A percentile compares a stretch with the other conserved stretches of the same genome.
Conservation (phyloP, 30 jellyfish, hydroid and myxozoan genomes). For the Hydra vulgaris region DNA sequence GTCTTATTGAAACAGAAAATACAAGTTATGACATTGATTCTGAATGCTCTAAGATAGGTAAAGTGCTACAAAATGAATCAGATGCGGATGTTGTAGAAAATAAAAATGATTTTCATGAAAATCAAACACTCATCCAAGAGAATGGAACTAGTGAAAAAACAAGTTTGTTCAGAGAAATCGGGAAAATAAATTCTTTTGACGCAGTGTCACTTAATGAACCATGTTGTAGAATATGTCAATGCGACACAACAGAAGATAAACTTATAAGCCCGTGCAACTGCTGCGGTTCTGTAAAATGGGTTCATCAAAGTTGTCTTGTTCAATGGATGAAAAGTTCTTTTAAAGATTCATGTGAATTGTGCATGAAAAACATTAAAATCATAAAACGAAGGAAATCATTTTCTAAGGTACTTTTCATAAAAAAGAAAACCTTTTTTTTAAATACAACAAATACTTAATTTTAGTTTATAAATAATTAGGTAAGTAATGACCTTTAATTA, state of each 20-base stretch:
- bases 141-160: not conserved
- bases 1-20: not conserved
- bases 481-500: too few relatives aligned
- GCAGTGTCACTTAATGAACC: conserved; percentile 22
- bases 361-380: conserved; percentile 27
- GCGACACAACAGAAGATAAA: conserved; percentile 41
- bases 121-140: not conserved
- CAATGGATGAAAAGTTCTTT: conserved; percentile 55
- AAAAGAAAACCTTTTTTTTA: too few relatives aligned
- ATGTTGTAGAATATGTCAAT: conserved; percentile 53
- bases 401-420: conserved; percentile 29
- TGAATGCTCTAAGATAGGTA: too few relatives aligned
- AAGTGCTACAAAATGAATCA: not conserved
- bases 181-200: not conserved
- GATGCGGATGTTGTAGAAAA: not conserved
- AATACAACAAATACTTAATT: too few relatives aligned
- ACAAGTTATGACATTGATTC: too few relatives aligned
- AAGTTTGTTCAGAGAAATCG: not conserved
- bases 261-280: conserved; percentile 61
- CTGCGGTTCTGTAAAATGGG: conserved; percentile 48
- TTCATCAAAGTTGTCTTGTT: conserved; percentile 54
- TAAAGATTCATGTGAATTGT: conserved; percentile 42
- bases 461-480: too few relatives aligned
- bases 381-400: conserved; percentile 32
- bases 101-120: not conserved